Evolutionary conservation across 2,113 vertebrate species (phyloP), one percentile per base, ranked within the genome.

Genomic region (Gymnocephalus cernua): DNA sequence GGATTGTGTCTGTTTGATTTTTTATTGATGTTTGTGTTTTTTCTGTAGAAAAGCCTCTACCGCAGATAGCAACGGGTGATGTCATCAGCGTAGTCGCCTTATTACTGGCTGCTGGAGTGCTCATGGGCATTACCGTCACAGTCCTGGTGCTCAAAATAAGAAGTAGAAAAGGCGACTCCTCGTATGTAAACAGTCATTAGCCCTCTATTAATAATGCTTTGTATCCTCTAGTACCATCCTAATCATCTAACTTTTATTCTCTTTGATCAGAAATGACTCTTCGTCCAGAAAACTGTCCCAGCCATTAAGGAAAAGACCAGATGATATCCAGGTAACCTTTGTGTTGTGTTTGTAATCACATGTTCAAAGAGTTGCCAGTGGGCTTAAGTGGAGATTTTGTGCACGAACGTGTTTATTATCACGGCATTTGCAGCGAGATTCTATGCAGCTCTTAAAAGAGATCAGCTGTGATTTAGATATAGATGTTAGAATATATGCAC

Each of bases 61-160:
- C 94, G 0, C 92, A 94, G 88, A 94, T 93, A 0, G 92, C 93
- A 11, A 80, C 93, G 0, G 83, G 92, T 66, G 93, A 94, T 54
- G 91, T 95, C 83, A 92, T 95, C 89, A 93, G 94, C 7, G 93
- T 95, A 11, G 80, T 95, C 0, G 95, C 94, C 63, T 89, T 95
- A 73, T 86, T 95, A 74, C 71, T 95, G 86, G 94, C 93, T 70
- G 93, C 94, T 25, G 94, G 94, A 63, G 91, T 95, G 67, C 89
- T 95, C 35, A 84, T 95, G 90, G 91, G 91, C 77, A 93, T 95
- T 16, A 94, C 94, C 5, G 82, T 93, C 68, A 94, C 93, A 45
- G 94, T 95, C n/a, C 88, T 95, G 56, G 82, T 95, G 69, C 91
- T 95, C 74, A 95, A 93, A 79, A 94, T 93, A 86, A 93, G 91